Evolutionary conservation across 2,888 invertebrate genomes (phyloP), one percentile per base, ranked within the genome.

Genomic region (Euplexia lucipara): DNA sequence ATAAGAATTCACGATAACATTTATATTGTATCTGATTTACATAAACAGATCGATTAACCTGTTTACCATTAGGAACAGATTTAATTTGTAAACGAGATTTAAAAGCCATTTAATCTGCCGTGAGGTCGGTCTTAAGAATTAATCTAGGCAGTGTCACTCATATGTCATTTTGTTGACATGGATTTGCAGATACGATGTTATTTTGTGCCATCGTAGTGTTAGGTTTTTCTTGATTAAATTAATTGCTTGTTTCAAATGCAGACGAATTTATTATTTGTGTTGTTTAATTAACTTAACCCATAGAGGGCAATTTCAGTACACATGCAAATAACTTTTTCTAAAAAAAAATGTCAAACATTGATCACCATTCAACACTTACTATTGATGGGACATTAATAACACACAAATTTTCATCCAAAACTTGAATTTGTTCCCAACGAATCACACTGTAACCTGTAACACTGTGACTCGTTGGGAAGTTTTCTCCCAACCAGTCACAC

Each of bases 71-170:
- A 70, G 35, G 52, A 66, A 74, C 63, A 78, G 47, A 66, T 71
- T 78, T 65, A 74, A 73, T 47, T 82, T 61, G 53, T 78, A 70
- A 78, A 67, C 51, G 60, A 56, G 58, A 75, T 59, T 53, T 45
- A 54, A 62, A 26, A 37, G 20, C 14, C 49, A 22, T 39, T 47
- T 65, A 82, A 82, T 77, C 69, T 70, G 12, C 58, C 65, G 66
- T 82, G 78, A 82, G 70, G 7, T 62, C 49, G 70, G 79, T 66
- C 66, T 79, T 81, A 79, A 65, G 42, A 68, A 76, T 68, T 73
- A 81, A 81, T 83, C 75, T 59, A 53, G 57, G 53, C 42, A 34
- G n/a, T 81, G 81, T 76, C 81, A 81, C 73, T 81, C 82, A 79
- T 52, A 58, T 71, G 81, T 76, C 83, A 70, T 62, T 65, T 67